Base-by-base conservation (phyloP, 1,140 invertebrate genomes). In the Sesamia nonagrioides region DNA sequence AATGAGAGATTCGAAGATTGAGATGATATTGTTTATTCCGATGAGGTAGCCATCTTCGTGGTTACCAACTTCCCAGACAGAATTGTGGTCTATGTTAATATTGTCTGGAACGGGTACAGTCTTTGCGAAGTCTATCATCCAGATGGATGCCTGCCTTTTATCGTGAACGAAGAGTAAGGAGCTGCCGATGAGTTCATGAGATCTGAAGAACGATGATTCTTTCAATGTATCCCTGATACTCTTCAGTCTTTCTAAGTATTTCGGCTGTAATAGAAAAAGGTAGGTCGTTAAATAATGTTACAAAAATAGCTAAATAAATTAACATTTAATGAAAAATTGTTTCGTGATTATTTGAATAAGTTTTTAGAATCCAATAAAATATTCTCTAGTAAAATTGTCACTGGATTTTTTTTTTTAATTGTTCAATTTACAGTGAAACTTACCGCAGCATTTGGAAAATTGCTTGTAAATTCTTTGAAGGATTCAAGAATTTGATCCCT, bases 51-150 rank as follows among this genome's bases (percentile, higher is more conserved):
- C 99, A 91, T 99, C 99, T 95, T 99, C 99, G 88, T 99, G 98
- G 92, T 99, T 99, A n/a, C 99, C 99, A 42, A 99, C 98, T 82
- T 97, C 96, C 99, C 99, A 99, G 52, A 97, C 96, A 8, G 96
- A 96, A 73, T 97, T 96, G 91, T 99, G 99, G 78, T 97, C 96
- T 74, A 99, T 98, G 56, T 92, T 95, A 58, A 98, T 89, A 72
- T 97, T 95, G 1, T 96, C 96, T 2, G 98, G 98, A 60, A 99
- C 95, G 15, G 96, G 96, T 61, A 98, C 96, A 2, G 98, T 99
- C 94, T 99, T 99, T 8, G 99, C 99, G 95, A 99, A 99, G 95
- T 99, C 99, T 74, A 99, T 99, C 95, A 99, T 97, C 99, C 99
- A 99, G 13, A 99, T 96, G 78, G 97, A 98, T 6, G 98, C 98